These are phyloP conservation scores for Elysia chlorotica DNA, from an alignment of 1,140 invertebrate genomes.

Conservation along the genomic window DNA sequence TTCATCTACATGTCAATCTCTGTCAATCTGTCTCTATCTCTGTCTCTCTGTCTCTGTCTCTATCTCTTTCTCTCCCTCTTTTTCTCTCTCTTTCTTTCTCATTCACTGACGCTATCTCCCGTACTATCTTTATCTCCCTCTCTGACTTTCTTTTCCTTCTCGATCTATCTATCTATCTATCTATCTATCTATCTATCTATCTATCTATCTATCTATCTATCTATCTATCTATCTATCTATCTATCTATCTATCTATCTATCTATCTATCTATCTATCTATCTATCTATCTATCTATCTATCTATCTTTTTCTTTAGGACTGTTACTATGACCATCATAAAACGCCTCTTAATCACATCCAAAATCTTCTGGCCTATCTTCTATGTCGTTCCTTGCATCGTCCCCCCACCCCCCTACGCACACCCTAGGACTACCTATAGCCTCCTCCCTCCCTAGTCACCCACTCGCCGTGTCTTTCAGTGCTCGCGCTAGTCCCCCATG, in stretches of 20 bases:
- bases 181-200: no score
- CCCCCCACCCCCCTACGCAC: not conserved
- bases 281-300: not conserved
- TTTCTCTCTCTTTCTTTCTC: constrained; percentile 6
- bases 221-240: no score
- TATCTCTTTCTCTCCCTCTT: not conserved
- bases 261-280: no score
- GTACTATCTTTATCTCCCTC: no score
- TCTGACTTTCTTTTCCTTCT: not conserved
- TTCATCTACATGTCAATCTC: not conserved
- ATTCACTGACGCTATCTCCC: not conserved
- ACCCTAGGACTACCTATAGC: not conserved
- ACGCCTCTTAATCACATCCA: no score
- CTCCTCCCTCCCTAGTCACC: not conserved
- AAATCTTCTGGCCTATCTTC: no score
- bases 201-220: no score
- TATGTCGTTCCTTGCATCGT: not conserved
- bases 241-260: no score
- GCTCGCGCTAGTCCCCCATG: not conserved
- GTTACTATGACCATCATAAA: no score
- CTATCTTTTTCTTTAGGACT: no score
- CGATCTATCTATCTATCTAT: constrained; percentile 4
- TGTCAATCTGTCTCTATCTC: not conserved
- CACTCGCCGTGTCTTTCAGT: not conserved
- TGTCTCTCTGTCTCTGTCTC: not conserved